Conservation (phyloP, 2,113 vertebrate genomes). For the Coryphaenoides rupestris region DNA sequence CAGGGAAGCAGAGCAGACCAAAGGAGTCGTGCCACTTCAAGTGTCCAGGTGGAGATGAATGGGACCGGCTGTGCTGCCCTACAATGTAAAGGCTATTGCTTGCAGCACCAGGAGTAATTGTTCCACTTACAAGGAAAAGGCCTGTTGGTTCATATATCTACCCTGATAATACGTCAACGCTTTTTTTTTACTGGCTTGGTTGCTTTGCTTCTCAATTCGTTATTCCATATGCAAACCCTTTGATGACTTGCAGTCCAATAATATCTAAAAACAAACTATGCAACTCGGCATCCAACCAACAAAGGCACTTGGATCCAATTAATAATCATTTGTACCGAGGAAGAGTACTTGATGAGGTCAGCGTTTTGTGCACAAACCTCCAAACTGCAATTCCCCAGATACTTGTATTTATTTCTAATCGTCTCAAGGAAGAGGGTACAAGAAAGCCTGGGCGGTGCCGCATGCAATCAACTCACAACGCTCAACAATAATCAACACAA, state of each 20-base stretch:
- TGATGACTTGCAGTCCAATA: too few relatives aligned
- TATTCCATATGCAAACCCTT: too few relatives aligned
- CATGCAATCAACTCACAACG: slow-evolving; percentile 50
- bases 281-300: neutral
- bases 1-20: slow-evolving; percentile 41
- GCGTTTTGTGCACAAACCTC: too few relatives aligned
- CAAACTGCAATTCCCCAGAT: neutral
- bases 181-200: too few relatives aligned
- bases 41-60: slow-evolving; percentile 47
- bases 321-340: too few relatives aligned
- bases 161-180: too few relatives aligned
- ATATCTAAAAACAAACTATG: too few relatives aligned
- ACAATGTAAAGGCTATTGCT: slow-evolving; percentile 45
- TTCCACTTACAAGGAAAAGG: too few relatives aligned
- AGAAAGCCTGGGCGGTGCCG: slow-evolving; percentile 27
- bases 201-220: too few relatives aligned
- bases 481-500: neutral
- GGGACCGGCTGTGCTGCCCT: slow-evolving; percentile 43
- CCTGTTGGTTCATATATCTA: too few relatives aligned
- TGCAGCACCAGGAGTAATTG: neutral
- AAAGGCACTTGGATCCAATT: neutral
- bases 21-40: slow-evolving; percentile 35
- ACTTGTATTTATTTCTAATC: too few relatives aligned
- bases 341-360: too few relatives aligned
- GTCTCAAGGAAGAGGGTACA: slow-evolving; percentile 6